Base-by-base conservation (phyloP, 2,888 invertebrate genomes). In the Synergus japonicus region DNA sequence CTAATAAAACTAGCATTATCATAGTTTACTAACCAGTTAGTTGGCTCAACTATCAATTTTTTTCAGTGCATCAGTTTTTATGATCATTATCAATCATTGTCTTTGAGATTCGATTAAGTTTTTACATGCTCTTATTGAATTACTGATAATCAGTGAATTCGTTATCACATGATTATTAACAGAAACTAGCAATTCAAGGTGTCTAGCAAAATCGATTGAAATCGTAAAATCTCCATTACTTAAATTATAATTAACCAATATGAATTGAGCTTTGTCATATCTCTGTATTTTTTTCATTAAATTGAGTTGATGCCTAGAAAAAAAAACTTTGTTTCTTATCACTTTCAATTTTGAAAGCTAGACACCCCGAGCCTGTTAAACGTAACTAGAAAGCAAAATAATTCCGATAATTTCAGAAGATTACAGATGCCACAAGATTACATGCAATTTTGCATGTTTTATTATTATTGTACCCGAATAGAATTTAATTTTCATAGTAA, bases 11-110 rank as follows among this genome's bases (percentile, higher is more conserved):
- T 37, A 5, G 37, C 5, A 5, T 37, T 37, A 37, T 4, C 5
- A 37, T 37, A 37, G 37, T 37, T 37, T 37, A 37, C 37, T 37
- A 37, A 37, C 37, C 37, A 4, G 37, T 37, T 37, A 37, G 37
- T 37, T 37, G 37, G 0, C 37, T 37, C 37, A 37, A 37, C 5
- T 37, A 37, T 37, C 37, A 4, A 37, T 37, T 37, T 37, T 37
- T 37, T 5, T 37, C 37, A 37, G 37, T 37, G 37, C 5, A 87
- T 88, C 85, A 89, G 83, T 88, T 87, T 82, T 76, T 85, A 54
- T 54, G 10, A 73, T 54, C 29, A 73, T 37, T 73, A 54, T 73
- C 22, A 4, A 73, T 54, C 29, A 73, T 37, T 73, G 73, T 73
- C 46, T 69, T 73, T 15, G 10, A 73, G 29, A 54, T 73, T 54